These are phyloP conservation scores for Girardinus metallicus DNA, from an alignment of 2,797 vertebrate species.

Conservation along the genomic window DNA sequence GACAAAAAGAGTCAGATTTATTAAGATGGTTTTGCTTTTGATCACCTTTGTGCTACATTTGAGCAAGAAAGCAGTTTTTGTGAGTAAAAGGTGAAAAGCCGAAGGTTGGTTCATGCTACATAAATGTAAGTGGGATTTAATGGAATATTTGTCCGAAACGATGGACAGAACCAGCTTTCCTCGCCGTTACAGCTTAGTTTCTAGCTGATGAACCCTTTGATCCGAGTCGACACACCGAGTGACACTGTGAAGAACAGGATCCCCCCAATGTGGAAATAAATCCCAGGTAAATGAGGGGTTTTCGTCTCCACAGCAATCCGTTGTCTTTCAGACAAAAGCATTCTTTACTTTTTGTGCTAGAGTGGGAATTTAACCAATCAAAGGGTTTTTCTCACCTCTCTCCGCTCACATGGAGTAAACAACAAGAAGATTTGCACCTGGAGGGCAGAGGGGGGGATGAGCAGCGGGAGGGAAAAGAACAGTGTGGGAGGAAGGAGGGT, in stretches of 20 bases:
- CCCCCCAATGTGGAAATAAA: slow-evolving; percentile 47
- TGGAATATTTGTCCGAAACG: background rate
- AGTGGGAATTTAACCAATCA: slow-evolving; percentile 66
- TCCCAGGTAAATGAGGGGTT: slow-evolving; percentile 49
- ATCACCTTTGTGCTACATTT: background rate
- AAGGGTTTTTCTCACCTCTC: slow-evolving; percentile 40
- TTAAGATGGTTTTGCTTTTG: background rate
- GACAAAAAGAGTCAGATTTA: background rate
- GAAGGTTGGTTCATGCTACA: background rate
- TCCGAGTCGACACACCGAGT: slow-evolving; percentile 35
- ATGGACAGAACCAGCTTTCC: background rate
- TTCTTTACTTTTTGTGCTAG: slow-evolving; percentile 58
- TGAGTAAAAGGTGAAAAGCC: background rate
- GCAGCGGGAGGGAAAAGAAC: slow-evolving; percentile 35
- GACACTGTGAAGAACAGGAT: slow-evolving; percentile 40
- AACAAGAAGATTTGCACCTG: slow-evolving; percentile 69
- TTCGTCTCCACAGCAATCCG: slow-evolving; percentile 56
- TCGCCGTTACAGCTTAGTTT: background rate
- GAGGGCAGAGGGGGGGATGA: slow-evolving; percentile 55
- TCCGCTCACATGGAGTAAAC: slow-evolving; percentile 59
- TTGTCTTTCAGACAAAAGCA: slow-evolving; percentile 66
- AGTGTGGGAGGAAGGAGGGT: slow-evolving; percentile 10
- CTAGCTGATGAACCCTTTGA: slow-evolving; percentile 36
- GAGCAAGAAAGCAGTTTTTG: background rate
- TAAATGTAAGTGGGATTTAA: background rate